Conservation (phyloP, 2,888 invertebrate genomes). For the Apotomis betuletana region DNA sequence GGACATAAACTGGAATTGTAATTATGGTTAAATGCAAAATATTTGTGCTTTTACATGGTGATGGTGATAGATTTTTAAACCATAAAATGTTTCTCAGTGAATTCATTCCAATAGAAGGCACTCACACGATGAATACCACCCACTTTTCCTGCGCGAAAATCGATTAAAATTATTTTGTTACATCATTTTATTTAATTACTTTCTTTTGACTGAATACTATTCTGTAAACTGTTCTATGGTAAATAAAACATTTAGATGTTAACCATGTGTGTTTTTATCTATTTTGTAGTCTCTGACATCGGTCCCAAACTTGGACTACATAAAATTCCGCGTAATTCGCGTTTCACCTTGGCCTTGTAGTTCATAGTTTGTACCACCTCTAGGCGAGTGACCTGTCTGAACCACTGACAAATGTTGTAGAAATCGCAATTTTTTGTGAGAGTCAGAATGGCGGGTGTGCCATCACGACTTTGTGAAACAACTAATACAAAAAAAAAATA, state of each 20-base stretch:
- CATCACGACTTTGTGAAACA: too few species aligned
- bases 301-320: too few species aligned
- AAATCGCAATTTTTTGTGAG: too few species aligned
- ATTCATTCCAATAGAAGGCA: background rate
- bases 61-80: background rate
- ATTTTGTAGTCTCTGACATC: background rate
- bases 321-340: too few species aligned
- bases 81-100: background rate
- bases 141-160: slow-evolving; percentile 80
- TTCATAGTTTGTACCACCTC: too few species aligned
- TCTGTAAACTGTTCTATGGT: slow-evolving; percentile 78
- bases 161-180: slow-evolving; percentile 71
- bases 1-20: background rate
- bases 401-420: too few species aligned
- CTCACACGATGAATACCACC: slow-evolving; percentile 74
- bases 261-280: slow-evolving; percentile 33
- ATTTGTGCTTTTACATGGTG: background rate
- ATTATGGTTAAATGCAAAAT: background rate
- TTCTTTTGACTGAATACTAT: slow-evolving; percentile 68
- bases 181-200: slow-evolving; percentile 63
- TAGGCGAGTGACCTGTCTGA: too few species aligned
- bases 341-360: too few species aligned
- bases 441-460: too few species aligned
- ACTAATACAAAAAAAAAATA: too few species aligned
- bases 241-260: slow-evolving; percentile 77